Evolutionary conservation across 2,113 vertebrate species (phyloP), one percentile per base, ranked within the genome.

Genomic region (Pleuronectes platessa): DNA sequence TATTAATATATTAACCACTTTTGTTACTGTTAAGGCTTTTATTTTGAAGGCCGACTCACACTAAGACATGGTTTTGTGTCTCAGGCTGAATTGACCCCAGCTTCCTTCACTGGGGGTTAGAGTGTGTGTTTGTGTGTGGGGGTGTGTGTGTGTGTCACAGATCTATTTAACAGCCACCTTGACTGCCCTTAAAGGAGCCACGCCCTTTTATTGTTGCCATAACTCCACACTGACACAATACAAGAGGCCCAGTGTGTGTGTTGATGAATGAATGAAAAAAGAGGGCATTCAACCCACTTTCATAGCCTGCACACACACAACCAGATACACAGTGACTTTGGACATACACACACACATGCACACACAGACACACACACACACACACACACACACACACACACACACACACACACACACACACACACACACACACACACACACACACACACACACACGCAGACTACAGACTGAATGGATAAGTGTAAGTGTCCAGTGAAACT

Each of bases 171-270:
- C 88, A 80, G 79, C 75, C 71, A 61, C 55, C 53, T 78, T 82
- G 82, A 74, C 69, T 81, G 77, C 18, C 71, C 88, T 92, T 92
- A 91, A 93, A 91, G 90, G 85, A 87, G 83, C 86, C 90, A 88
- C 85, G 42, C 89, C 81, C 31, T 31, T 31, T 31, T 31, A 31
- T 31, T 31, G 31, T 31, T 31, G 31, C 31, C 27, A 71, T 74
- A 68, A 77, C 54, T 61, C 20, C 4, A 53, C 37, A 63, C 59
- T 68, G 55, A 68, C 27, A 75, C 62, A 86, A 76, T 40, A 76
- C n/a, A 21, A 18, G 26, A 68, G 17, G 15, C 40, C 35, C 14
- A 17, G 21, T 62, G 71, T 73, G 24, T 61, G 37, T 61, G 49
- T 61, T 51, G 20, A 13, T 60, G 15, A 47, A 49, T 37, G 4